These are phyloP conservation scores for Spilogale gracilis DNA, from an alignment of 2,113 vertebrate species.

Conservation along the genomic window DNA sequence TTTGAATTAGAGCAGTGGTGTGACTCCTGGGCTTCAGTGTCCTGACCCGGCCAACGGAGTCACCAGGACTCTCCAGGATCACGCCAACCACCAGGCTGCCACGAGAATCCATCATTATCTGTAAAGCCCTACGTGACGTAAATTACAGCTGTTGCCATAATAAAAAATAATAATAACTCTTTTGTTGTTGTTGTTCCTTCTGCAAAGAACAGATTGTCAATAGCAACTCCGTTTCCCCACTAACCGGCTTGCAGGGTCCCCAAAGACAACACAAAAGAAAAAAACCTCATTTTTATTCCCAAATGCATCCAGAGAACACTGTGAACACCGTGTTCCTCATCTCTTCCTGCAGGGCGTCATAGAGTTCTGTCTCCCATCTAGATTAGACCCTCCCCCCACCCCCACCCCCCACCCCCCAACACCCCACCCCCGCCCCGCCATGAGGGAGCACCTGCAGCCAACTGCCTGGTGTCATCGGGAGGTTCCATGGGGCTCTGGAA, in stretches of 20 bases:
- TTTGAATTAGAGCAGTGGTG: background rate
- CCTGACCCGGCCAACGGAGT: background rate
- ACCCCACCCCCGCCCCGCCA: rapidly evolving
- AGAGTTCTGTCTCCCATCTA: background rate
- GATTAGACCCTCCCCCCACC: background rate
- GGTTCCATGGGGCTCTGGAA: background rate
- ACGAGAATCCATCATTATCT: background rate
- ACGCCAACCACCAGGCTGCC: background rate
- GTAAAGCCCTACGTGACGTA: background rate
- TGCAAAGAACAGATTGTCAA: background rate
- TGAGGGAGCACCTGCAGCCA: background rate
- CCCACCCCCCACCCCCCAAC: too few relatives aligned
- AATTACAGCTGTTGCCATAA: background rate
- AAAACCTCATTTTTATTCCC: background rate
- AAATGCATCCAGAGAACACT: background rate
- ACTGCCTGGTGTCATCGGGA: background rate
- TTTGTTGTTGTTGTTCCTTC: background rate
- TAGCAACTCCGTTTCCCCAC: background rate
- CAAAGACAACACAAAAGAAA: background rate
- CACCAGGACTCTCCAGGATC: background rate
- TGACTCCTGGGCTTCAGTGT: background rate
- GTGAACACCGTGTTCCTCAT: rapidly evolving
- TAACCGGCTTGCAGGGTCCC: background rate
- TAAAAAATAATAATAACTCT: background rate
- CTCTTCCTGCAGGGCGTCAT: background rate